Percentiles rank a stretch among this genome's conserved stretches.
Evolutionary conservation across 2,113 vertebrate species (phyloP).

Genomic region (Nycticebus coucang): DNA sequence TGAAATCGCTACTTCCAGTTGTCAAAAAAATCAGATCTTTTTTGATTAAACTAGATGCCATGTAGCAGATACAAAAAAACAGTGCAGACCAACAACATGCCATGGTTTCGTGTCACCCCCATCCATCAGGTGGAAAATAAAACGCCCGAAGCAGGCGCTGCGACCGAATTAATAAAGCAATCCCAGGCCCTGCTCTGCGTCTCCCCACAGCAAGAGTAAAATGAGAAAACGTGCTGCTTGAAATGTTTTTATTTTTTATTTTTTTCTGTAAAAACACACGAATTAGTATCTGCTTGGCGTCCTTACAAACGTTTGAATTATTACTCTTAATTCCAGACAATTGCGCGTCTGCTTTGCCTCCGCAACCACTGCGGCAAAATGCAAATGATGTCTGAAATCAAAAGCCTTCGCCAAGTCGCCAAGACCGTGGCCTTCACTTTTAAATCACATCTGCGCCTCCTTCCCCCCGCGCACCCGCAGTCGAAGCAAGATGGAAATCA

Average conservation of each 20-base stretch:
- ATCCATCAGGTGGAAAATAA: conserved; percentile 48
- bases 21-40: neutral
- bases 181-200: neutral
- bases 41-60: neutral
- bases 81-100: neutral
- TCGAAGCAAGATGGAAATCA: neutral
- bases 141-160: neutral
- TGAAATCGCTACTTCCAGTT: neutral
- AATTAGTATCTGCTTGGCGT: neutral
- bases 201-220: neutral
- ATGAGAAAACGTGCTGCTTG: neutral
- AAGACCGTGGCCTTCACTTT: neutral
- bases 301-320: neutral
- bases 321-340: neutral
- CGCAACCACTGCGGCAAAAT: conserved; percentile 30
- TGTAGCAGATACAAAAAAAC: neutral
- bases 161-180: neutral
- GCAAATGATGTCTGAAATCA: neutral
- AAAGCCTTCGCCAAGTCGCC: neutral
- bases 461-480: neutral
- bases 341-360: neutral
- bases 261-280: neutral
- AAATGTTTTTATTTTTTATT: neutral
- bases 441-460: neutral
- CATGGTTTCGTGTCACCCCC: neutral